Evolutionary conservation across 2,797 vertebrate species (phyloP), one percentile per base, ranked within the genome.

Genomic region (Neosilurus mollespiculum): DNA sequence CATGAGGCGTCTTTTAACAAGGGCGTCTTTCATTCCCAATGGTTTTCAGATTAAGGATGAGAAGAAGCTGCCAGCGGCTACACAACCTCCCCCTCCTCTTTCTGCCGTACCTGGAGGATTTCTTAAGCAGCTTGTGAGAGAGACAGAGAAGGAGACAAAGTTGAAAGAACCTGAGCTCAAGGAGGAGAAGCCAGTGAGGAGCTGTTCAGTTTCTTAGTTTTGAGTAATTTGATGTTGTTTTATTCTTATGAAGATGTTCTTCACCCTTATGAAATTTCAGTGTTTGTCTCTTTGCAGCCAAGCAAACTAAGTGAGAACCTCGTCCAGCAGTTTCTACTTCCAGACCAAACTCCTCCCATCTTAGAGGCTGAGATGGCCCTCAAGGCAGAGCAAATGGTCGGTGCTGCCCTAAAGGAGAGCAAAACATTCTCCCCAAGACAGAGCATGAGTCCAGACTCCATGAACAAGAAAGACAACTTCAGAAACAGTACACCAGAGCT

Each of bases 71-170:
- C 94, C 93, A 0, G 90, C 93, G 0, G 90, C 91, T 0, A 85
- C 95, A 0, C 92, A 93, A 0, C 93, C 96, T 0, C 96, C 96
- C 0, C 93, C 96, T 0, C 92, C 96, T 0, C 93, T 96, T 78
- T 96, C 97, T 0, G 94, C 93, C 37, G 91, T 97, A 81, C 96
- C 98, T 0, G 97, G 97, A 11, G 98, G 98, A 0, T 97, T 98
- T 94, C 98, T 99, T 88, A 97, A 93, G 86, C 97, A 99, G 90
- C 95, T 99, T 0, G 98, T 99, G 85, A 89, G 97, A 83, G 96
- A 98, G 83, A 96, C 96, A 0, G 97, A 99, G 93, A 96, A 98
- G 86, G 97, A 98, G 88, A 95, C 94, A 0, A 94, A 94, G 18
- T 73, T 81, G 51, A 97, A 93, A 82, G 96, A 94, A 66, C 93